A percentile compares a stretch with the other conserved stretches of the same genome.
Evolutionary conservation across 1,140 invertebrate species (phyloP).

Genomic region (Apis cerana): DNA sequence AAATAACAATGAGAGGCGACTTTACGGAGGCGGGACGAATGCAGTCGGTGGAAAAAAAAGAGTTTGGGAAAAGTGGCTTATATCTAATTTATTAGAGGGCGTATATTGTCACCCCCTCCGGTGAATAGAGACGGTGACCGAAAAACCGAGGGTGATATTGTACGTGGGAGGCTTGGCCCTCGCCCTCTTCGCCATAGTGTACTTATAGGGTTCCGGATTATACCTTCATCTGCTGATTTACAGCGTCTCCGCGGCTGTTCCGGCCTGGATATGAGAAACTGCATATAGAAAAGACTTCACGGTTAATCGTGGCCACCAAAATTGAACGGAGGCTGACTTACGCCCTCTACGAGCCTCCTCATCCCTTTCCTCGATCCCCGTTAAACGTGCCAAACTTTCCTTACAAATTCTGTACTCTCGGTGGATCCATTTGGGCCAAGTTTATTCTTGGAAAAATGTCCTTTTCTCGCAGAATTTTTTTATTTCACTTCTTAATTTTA

Average conservation of each 20-base stretch:
- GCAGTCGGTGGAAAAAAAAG: neutral
- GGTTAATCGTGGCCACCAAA: conserved; percentile 51
- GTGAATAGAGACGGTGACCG: conserved; percentile 45
- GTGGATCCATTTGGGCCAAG: neutral
- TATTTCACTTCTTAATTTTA: too few species aligned
- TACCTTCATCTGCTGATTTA: conserved; percentile 61
- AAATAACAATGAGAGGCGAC: conserved; percentile 32
- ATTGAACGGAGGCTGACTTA: conserved; percentile 42
- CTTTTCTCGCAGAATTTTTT: neutral
- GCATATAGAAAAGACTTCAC: conserved; percentile 56
- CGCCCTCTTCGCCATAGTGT: conserved; percentile 32
- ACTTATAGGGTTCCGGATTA: conserved; percentile 54
- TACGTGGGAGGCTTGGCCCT: conserved; percentile 27
- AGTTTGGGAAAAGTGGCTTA: conserved; percentile 10
- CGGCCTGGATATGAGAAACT: conserved; percentile 54
- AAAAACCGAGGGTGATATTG: conserved; percentile 51
- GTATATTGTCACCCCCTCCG: conserved; percentile 14
- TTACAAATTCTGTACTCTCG: neutral
- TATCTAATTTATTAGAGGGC: conserved; percentile 40
- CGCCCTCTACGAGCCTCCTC: neutral
- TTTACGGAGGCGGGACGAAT: conserved; percentile 13
- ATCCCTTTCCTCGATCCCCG: neutral
- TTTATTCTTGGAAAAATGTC: neutral
- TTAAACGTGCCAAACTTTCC: neutral
- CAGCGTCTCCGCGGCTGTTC: conserved; percentile 40